phyloP scores from a whole-genome alignment of 1,140 invertebrate species.

The Achroia grisella region DNA sequence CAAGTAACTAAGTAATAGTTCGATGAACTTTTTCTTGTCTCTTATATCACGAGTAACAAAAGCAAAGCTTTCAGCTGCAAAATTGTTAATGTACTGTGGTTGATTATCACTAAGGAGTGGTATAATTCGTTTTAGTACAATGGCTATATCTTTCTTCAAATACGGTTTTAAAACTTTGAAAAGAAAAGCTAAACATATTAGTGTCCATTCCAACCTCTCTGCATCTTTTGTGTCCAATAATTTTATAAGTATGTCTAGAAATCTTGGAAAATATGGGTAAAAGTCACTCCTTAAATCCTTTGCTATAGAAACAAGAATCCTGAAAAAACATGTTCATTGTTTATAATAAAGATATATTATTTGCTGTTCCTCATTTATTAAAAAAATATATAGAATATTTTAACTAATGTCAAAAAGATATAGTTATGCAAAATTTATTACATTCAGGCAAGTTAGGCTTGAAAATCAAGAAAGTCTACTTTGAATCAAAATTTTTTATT shows the following conservation, averaged over 20 bases:
- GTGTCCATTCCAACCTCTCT: conserved; percentile 87
- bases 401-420: too few relatives aligned
- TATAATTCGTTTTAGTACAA: conserved; percentile 82
- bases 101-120: conserved; percentile 82
- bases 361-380: too few relatives aligned
- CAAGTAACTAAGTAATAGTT: conserved; percentile 80
- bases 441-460: too few relatives aligned
- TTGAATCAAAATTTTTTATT: too few relatives aligned
- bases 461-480: too few relatives aligned
- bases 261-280: conserved; percentile 84
- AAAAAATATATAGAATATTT: too few relatives aligned
- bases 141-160: conserved; percentile 85
- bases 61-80: conserved; percentile 95
- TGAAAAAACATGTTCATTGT: conserved; percentile 43
- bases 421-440: too few relatives aligned
- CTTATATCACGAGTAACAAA: conserved; percentile 92
- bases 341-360: too few relatives aligned
- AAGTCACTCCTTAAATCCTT: conserved; percentile 91
- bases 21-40: conserved; percentile 84
- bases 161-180: conserved; percentile 91
- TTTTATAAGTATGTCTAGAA: conserved; percentile 81
- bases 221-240: conserved; percentile 85
- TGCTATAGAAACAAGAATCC: conserved; percentile 87
- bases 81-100: conserved; percentile 89
- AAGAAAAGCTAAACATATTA: conserved; percentile 88